Base-by-base conservation (phyloP, 2,797 vertebrate genomes). In the Vireo griseus region DNA sequence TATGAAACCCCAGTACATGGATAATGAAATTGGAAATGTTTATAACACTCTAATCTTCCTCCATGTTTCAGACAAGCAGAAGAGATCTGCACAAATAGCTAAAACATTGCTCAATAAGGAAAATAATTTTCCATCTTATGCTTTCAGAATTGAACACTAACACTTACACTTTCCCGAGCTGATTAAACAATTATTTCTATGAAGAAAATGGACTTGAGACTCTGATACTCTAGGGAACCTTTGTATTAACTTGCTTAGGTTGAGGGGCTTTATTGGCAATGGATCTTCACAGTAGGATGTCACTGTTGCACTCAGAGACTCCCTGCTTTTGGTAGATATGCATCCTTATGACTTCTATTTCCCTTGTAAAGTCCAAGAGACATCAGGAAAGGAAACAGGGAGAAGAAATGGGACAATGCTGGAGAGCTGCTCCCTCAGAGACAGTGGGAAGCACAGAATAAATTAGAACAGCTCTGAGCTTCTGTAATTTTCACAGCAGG, bases 401-500 rank as follows among this genome's bases (percentile, higher is more conserved):
- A 65, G 79, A 90, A 94, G 90, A 94, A 93, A 57, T 51, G 50
- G 87, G 82, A 83, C 68, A 39, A 3, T 29, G 47, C 54, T 86
- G 79, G 78, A 90, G 65, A 86, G n/a, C 35, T 86, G 42, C 52
- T 92, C 82, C 63, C 57, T 83, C 3, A 5, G 91, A 83, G 66
- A 50, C 62, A 37, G 42, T 61, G 61, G 42, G 39, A 92, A 94
- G 57, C 13, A 47, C 25, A 44, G 82, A 92, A 91, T 86, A 91
- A 92, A 94, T 94, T 78, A 92, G 73, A 92, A 62, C 52, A 75
- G 58, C 50, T 75, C 79, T 40, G 76, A 65, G 65, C 76, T 89
- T 92, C 78, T 85, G 75, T 83, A 77, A 83, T 96, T 93, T 96
- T 95, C 92, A 92, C 95, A 95, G 92, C 39, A 1, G 91, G 81